Evolutionary conservation across 2,113 vertebrate species (phyloP).

Genomic region (Gavialis gangeticus): DNA sequence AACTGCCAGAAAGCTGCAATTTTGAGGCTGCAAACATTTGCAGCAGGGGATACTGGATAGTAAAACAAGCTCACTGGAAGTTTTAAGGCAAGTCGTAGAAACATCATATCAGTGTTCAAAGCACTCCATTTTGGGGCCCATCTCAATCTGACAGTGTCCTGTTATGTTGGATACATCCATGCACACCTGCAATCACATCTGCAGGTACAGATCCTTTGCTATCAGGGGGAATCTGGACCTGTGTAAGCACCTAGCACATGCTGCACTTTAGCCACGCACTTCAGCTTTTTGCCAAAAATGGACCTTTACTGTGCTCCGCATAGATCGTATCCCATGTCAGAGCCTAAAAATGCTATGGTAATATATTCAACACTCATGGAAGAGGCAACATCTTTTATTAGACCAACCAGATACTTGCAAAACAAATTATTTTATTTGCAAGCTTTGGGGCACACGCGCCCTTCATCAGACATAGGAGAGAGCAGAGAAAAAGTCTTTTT

Average conservation of each 20-base stretch:
- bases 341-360: background rate
- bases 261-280: background rate
- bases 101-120: background rate
- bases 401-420: too few relatives aligned
- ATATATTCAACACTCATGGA: background rate
- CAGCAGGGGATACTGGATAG: background rate
- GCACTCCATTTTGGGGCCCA: background rate
- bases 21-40: background rate
- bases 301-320: background rate
- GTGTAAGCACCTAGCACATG: background rate
- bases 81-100: background rate
- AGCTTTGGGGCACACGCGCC: too few relatives aligned
- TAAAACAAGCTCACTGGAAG: background rate
- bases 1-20: background rate
- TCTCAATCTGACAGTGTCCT: background rate
- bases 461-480: too few relatives aligned
- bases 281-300: fast-evolving
- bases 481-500: too few relatives aligned
- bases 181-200: background rate
- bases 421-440: too few relatives aligned
- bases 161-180: background rate
- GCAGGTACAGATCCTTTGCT: background rate
- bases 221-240: background rate
- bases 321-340: background rate
- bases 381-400: too few relatives aligned